A percentile compares a stretch with the other conserved stretches of the same genome.
These are phyloP conservation scores for Pipra filicauda DNA, from an alignment of 2,113 vertebrate species.

Conservation along the genomic window DNA sequence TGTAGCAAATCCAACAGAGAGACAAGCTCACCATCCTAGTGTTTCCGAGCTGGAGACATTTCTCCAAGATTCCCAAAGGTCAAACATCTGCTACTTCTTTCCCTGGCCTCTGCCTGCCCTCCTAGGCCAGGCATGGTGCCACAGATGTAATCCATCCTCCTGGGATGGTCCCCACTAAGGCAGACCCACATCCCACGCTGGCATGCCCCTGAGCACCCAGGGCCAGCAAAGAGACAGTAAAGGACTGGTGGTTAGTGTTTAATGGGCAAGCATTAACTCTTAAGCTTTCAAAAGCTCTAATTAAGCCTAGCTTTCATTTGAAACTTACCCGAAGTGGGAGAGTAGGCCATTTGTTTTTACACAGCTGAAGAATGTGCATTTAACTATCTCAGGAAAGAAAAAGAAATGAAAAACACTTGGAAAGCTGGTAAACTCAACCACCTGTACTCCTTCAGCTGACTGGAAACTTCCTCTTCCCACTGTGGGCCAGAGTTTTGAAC, in stretches of 20 bases:
- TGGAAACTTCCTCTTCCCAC: background rate
- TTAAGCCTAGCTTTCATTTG: slow-evolving; percentile 51
- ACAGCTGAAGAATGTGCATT: slow-evolving; percentile 25
- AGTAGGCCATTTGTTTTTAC: slow-evolving; percentile 36
- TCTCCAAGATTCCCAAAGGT: background rate
- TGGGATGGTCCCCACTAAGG: background rate
- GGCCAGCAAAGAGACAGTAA: background rate
- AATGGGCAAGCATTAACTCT: background rate
- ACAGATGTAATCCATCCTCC: accelerated
- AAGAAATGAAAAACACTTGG: slow-evolving; percentile 43
- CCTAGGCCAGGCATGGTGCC: background rate
- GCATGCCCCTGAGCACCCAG: background rate
- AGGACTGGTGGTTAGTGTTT: background rate
- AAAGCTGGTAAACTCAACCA: slow-evolving; percentile 20
- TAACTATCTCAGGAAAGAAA: slow-evolving; percentile 50
- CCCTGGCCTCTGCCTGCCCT: background rate
- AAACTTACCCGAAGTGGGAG: background rate
- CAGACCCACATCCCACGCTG: background rate
- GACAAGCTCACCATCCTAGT: background rate
- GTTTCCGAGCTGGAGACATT: background rate
- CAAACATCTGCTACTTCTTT: background rate
- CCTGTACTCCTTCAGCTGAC: background rate
- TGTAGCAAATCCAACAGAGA: background rate
- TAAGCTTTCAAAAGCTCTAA: slow-evolving; percentile 34
- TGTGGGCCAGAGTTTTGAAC: background rate